Base-by-base conservation (phyloP, 2,113 vertebrate genomes). In the Oxygymnocypris stewartii region DNA sequence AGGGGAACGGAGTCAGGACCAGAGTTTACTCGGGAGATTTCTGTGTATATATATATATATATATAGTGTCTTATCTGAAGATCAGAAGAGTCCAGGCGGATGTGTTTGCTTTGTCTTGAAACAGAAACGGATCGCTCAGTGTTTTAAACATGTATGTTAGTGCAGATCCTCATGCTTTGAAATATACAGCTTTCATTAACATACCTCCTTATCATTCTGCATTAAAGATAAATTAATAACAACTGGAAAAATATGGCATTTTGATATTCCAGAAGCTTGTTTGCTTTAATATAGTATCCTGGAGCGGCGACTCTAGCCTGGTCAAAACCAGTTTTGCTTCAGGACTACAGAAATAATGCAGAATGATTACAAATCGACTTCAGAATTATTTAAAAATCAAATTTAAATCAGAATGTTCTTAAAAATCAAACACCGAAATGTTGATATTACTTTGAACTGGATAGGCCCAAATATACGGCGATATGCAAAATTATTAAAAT, bases 1-100 rank as follows among this genome's bases (percentile, higher is more conserved):
- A 80, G 37, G 63, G 37, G n/a, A 10, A 9, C 18, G 25, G 18
- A 16, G 77, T 90, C 85, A 90, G 87, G 88, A 86, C 90, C 79
- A 18, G 71, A 47, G 51, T 84, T 81, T 82, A 23, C 84, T 84
- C 85, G 25, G 84, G 59, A 86, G 85, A 89, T 67, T 84, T 47
- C 49, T 16, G 69, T n/a, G n/a, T n/a, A n/a, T 31, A 31, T 31
- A 31, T 31, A 31, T 31, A 31, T 81, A 74, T 31, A 74, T 86
- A 82, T 79, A 71, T 47, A 73, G 51, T 31, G 63, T 25, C 82
- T 85, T 63, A 78, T 77, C 51, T 51, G 18, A 9, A 35, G 79
- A 89, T 87, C 23, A 79, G 67, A 82, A 74, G 51, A 40, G 47
- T 61, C 85, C 80, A 54, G 49, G 25, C 42, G 5, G 73, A 85